phyloP scores from a whole-genome alignment of 30 jellyfish, hydroid and myxozoan genomes.

The Aurelia aurita complex sp. Pacific region DNA sequence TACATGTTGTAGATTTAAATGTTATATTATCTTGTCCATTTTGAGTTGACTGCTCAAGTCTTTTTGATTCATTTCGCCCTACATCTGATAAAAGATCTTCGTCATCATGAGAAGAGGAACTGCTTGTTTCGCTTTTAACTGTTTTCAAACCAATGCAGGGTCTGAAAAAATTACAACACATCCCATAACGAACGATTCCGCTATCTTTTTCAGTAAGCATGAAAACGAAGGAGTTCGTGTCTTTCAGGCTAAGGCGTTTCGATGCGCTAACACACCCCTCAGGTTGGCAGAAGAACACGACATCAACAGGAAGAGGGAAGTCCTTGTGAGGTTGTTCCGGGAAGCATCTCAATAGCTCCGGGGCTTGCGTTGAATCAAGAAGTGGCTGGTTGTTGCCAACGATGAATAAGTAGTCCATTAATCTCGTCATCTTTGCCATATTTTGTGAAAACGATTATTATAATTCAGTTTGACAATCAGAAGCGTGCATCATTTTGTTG shows the following conservation, averaged over 20 bases:
- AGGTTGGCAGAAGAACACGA: constrained; percentile 94
- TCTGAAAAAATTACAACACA: constrained; percentile 89
- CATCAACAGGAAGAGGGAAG: constrained; percentile 91
- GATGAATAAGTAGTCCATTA: constrained; percentile 76
- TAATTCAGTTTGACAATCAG: too few species aligned
- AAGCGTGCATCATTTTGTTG: too few species aligned
- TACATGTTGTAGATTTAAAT: constrained; percentile 62
- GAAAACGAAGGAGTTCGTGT: constrained; percentile 84
- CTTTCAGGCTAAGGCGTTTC: constrained; percentile 80
- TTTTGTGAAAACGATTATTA: neutral
- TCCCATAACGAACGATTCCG: constrained; percentile 90
- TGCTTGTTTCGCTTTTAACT: constrained; percentile 8
- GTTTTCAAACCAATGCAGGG: constrained; percentile 77
- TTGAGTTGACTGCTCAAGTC: neutral
- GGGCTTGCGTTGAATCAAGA: constrained; percentile 88
- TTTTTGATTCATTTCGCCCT: neutral
- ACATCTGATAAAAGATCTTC: neutral
- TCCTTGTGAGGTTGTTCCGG: constrained; percentile 79
- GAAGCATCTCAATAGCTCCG: constrained; percentile 79
- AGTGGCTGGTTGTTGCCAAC: constrained; percentile 83
- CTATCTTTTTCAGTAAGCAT: constrained; percentile 91
- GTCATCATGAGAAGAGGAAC: neutral
- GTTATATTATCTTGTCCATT: constrained; percentile 14
- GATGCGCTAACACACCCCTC: constrained; percentile 96
- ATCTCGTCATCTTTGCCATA: constrained; percentile 62